A percentile compares a stretch with the other conserved stretches of the same genome.
Conservation (phyloP, 2,113 vertebrate genomes). For the Nannobrachium achirus region DNA sequence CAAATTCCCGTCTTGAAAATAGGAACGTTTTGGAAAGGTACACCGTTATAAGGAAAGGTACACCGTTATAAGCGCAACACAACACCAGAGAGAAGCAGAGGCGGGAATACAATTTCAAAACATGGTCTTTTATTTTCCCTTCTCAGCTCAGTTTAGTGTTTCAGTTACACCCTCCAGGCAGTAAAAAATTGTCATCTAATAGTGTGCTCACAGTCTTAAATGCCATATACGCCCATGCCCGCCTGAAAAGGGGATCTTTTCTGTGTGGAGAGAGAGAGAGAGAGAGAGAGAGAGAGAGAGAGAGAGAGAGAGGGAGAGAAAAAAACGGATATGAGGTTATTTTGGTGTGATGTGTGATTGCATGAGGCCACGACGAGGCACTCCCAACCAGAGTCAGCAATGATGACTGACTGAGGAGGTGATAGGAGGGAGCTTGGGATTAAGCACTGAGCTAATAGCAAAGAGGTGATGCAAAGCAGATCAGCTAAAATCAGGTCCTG, state of each 20-base stretch:
- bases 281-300: constrained; percentile 57
- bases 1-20: constrained; percentile 25
- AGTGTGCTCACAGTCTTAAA: constrained; percentile 77
- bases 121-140: constrained; percentile 63
- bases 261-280: constrained; percentile 59
- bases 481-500: constrained; percentile 26
- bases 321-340: constrained; percentile 77
- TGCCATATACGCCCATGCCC: constrained; percentile 75
- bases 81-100: constrained; percentile 52
- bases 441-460: constrained; percentile 47
- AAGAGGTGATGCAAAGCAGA: constrained; percentile 45
- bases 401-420: constrained; percentile 64
- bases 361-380: constrained; percentile 60
- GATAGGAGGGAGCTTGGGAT: constrained; percentile 9
- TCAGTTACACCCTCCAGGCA: constrained; percentile 76
- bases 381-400: constrained; percentile 68
- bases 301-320: constrained; percentile 36
- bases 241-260: constrained; percentile 73
- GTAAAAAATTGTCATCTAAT: constrained; percentile 80
- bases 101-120: constrained; percentile 60
- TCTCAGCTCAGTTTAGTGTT: constrained; percentile 70
- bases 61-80: constrained; percentile 23
- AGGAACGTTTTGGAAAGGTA: constrained; percentile 36
- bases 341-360: constrained; percentile 75
- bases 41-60: constrained; percentile 3